These are phyloP conservation scores for Lampropteryx suffumata DNA, from an alignment of 2,888 invertebrate species.

Conservation along the genomic window DNA sequence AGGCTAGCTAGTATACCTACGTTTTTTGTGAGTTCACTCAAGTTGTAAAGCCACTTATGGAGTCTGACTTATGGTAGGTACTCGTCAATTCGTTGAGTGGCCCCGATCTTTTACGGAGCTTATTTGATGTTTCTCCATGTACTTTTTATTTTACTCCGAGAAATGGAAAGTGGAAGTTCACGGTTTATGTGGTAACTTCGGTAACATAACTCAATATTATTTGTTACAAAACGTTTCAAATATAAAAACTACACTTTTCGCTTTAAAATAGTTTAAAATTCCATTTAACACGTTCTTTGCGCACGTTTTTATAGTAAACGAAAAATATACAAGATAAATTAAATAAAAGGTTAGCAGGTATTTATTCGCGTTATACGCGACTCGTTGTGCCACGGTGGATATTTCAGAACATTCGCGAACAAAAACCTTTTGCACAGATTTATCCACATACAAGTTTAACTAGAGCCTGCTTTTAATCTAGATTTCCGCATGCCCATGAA, in stretches of 20 bases:
- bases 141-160: conserved; percentile 15
- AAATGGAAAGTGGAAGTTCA: conserved; percentile 8
- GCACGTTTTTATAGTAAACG: too few species aligned
- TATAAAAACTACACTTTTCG: too few species aligned
- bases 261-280: too few species aligned
- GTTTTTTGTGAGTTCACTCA: neutral
- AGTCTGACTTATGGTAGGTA: neutral
- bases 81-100: conserved; percentile 22
- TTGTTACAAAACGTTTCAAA: conserved; percentile 1
- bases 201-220: neutral
- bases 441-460: conserved; percentile 27
- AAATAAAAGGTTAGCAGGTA: too few species aligned
- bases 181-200: conserved; percentile 4
- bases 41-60: neutral
- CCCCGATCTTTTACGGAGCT: conserved; percentile 20
- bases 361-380: too few species aligned
- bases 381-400: neutral
- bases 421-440: conserved; percentile 24
- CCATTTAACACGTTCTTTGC: too few species aligned
- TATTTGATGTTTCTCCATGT: conserved; percentile 16
- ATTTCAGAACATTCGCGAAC: conserved; percentile 14
- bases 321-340: too few species aligned
- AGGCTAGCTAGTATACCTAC: too few species aligned
- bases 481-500: conserved; percentile 24
- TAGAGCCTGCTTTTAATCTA: conserved; percentile 22